A percentile compares a stretch with the other conserved stretches of the same genome.
These are phyloP conservation scores for Calidris pugnax DNA, from an alignment of 2,113 vertebrate species.

Conservation along the genomic window DNA sequence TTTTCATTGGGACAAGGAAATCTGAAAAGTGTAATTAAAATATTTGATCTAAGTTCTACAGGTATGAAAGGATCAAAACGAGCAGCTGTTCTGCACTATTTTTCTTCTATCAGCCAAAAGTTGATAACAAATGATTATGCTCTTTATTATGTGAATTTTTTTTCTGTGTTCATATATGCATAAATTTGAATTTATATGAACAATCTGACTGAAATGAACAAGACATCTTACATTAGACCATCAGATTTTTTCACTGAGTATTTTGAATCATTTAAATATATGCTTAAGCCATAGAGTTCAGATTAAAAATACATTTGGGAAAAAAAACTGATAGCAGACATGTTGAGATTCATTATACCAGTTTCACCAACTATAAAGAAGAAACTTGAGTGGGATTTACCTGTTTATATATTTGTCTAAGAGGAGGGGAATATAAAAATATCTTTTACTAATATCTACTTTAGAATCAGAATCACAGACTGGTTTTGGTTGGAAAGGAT, in stretches of 20 bases:
- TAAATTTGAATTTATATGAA: neutral
- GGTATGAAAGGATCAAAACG: neutral
- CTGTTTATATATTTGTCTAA: neutral
- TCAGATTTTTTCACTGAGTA: neutral
- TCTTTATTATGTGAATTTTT: neutral
- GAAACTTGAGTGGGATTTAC: neutral
- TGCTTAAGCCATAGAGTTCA: neutral
- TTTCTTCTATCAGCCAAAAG: neutral
- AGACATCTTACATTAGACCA: neutral
- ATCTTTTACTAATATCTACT: neutral
- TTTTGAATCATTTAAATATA: neutral
- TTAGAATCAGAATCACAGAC: neutral
- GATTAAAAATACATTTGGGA: neutral
- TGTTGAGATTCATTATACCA: neutral
- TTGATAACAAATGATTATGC: neutral
- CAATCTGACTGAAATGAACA: neutral
- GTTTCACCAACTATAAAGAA: neutral
- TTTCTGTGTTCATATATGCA: rapidly evolving
- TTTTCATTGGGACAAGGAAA: neutral
- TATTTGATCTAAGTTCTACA: neutral
- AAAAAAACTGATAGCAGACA: neutral
- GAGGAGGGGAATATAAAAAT: neutral
- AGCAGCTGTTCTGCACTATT: neutral
- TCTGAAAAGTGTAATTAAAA: neutral
- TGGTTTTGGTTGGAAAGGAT: neutral